phyloP scores from a whole-genome alignment of 2,113 vertebrate genomes.

The Podarcis muralis region DNA sequence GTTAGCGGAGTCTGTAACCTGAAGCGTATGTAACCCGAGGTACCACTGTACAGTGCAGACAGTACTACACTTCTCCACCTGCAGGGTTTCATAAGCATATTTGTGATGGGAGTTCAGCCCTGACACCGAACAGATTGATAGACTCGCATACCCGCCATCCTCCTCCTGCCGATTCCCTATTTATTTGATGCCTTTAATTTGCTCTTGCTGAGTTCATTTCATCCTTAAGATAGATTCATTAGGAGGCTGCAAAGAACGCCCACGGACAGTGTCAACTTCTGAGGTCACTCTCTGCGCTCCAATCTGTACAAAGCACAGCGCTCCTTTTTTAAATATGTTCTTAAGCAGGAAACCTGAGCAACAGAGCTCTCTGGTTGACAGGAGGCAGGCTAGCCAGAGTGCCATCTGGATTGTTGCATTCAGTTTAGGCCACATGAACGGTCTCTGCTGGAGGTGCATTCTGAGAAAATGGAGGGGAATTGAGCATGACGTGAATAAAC shows the following conservation, averaged over 20 bases:
- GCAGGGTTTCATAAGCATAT: no score
- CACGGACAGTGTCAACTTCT: conserved; percentile 61
- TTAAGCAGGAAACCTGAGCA: conserved; percentile 61
- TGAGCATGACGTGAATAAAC: conserved; percentile 72
- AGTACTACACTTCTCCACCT: no score
- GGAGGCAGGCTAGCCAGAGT: conserved; percentile 60
- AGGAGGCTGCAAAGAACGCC: neutral
- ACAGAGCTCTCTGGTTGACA: conserved; percentile 64
- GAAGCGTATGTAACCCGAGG: no score
- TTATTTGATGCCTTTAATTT: conserved; percentile 28
- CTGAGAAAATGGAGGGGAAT: conserved; percentile 70
- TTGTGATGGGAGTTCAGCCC: neutral
- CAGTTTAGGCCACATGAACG: conserved; percentile 71
- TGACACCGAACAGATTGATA: neutral
- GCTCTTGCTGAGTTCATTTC: conserved; percentile 9
- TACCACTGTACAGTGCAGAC: no score
- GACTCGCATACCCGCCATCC: neutral
- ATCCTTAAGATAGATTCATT: neutral
- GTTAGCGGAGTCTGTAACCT: no score
- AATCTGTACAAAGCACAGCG: conserved; percentile 39
- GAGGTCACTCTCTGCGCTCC: conserved; percentile 56
- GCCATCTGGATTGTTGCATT: conserved; percentile 74
- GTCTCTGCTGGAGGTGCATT: conserved; percentile 70
- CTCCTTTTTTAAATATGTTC: conserved; percentile 57
- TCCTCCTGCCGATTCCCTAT: neutral